Base-by-base conservation (phyloP, 2,888 invertebrate species). In the Dryobotodes eremita region DNA sequence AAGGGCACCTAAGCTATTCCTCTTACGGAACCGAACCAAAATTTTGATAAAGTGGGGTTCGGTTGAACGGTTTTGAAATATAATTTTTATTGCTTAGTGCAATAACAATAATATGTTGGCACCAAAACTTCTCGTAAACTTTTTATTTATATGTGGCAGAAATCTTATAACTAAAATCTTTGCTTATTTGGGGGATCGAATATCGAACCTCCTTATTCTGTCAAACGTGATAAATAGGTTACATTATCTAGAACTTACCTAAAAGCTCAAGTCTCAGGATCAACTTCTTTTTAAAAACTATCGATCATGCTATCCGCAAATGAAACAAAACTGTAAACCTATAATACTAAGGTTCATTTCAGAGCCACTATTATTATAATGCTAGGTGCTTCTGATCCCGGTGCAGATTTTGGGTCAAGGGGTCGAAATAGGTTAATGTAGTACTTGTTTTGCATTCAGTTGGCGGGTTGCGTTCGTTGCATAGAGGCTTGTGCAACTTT, bases 351-450 rank as follows among this genome's bases (percentile, higher is more conserved):
- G 66, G 66, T 75, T 36, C 65, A 79, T 71, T 55, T 86, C 6
- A 15, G 26, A 48, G 6, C 15, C 4, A 17, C 46, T 4, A 31
- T 48, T 46, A 66, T 70, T 66, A 75, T 71, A 66, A 82, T 61
- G 55, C 66, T 62, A 70, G 46, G 57, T 57, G 36, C 61, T 64
- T 79, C 26, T 55, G 46, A 83, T 74, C 31, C 68, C 53, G 72
- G 57, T 42, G 20, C 65, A 66, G 72, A 48, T 78, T 79, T 75
- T 86, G 66, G 79, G 89, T 84, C 88, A 76, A 86, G 78, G 1
- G 75, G 69, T 55, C 68, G 75, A 88, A 87, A 84, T 89, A 80
- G 88, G 88, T 89, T 89, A 88, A 89, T 88, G 88, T 48, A 81
- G 80, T 78, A 77, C 83, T 85, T 87, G 80, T 78, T 70, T 76